Conservation (phyloP, 2,888 invertebrate genomes). For the Trichopria drosophilae region DNA sequence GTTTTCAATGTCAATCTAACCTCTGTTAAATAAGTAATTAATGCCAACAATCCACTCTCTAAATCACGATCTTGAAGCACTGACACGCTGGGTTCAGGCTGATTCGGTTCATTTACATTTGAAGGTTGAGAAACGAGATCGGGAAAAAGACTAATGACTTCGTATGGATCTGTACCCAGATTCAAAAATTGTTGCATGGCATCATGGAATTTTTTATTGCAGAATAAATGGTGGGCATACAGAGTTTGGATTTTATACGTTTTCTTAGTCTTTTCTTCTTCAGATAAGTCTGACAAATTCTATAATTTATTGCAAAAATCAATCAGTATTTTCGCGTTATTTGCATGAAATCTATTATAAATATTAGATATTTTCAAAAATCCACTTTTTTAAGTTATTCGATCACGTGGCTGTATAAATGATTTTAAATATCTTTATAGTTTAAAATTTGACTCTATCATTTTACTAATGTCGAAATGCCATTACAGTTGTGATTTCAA, state of each 20-base stretch:
- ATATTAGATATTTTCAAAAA: too few relatives aligned
- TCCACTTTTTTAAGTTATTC: too few relatives aligned
- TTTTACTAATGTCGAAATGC: too few relatives aligned
- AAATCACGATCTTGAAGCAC: slow-evolving; percentile 80
- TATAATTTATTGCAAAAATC: slow-evolving; percentile 61
- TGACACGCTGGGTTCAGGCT: slow-evolving; percentile 59
- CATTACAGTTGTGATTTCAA: too few relatives aligned
- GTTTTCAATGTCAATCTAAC: slow-evolving; percentile 67
- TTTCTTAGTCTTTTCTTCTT: slow-evolving; percentile 78
- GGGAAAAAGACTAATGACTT: slow-evolving; percentile 93
- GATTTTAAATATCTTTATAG: too few relatives aligned
- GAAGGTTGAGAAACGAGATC: slow-evolving; percentile 73
- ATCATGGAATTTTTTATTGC: slow-evolving; percentile 82
- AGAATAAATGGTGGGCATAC: slow-evolving; percentile 89
- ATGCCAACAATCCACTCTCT: slow-evolving; percentile 83
- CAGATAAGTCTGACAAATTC: slow-evolving; percentile 81
- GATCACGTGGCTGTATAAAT: too few relatives aligned
- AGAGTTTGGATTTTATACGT: slow-evolving; percentile 87
- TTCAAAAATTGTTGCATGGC: slow-evolving; percentile 91
- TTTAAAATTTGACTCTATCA: too few relatives aligned
- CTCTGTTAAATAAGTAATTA: slow-evolving; percentile 87
- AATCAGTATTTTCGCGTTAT: too few relatives aligned
- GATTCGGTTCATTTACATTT: slow-evolving; percentile 54
- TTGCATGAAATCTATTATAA: too few relatives aligned
- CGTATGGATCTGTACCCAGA: slow-evolving; percentile 89